Evolutionary conservation across 2,797 vertebrate species (phyloP).

Genomic region (Ciconia nigra): DNA sequence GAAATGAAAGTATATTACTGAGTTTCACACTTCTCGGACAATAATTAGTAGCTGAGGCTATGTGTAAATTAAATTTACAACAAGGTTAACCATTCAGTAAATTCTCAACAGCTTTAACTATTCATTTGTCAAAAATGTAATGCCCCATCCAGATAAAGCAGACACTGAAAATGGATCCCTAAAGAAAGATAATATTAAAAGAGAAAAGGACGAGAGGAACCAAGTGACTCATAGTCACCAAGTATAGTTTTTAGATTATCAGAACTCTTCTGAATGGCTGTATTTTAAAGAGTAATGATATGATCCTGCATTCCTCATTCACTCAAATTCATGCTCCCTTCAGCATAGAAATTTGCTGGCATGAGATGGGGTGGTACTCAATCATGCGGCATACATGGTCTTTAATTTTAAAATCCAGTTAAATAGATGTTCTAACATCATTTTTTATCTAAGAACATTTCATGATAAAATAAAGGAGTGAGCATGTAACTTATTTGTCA

Average conservation of each 20-base stretch:
- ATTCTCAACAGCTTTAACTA: conserved; percentile 15
- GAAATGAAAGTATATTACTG: background rate
- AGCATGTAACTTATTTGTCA: conserved; percentile 54
- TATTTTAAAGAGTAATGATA: conserved; percentile 39
- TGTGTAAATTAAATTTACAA: conserved; percentile 40
- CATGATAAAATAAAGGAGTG: conserved; percentile 42
- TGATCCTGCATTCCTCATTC: conserved; percentile 22
- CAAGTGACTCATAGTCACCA: background rate
- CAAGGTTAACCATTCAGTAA: conserved; percentile 25
- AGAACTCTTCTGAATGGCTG: background rate
- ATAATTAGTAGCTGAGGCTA: conserved; percentile 19
- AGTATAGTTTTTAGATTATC: background rate
- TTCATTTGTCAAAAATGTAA: background rate
- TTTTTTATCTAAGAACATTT: conserved; percentile 48
- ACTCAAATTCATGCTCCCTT: conserved; percentile 17
- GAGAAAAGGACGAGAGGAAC: background rate
- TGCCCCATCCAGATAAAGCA: background rate
- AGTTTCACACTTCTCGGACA: conserved; percentile 12
- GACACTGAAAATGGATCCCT: conserved; percentile 13
- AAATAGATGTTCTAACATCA: conserved; percentile 45
- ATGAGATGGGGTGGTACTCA: conserved; percentile 25
- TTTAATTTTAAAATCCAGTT: conserved; percentile 61
- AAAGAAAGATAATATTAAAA: conserved; percentile 2
- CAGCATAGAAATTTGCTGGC: conserved; percentile 26
- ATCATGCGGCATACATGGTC: conserved; percentile 7